A percentile compares a stretch with the other conserved stretches of the same genome.
phyloP scores from a whole-genome alignment of 2,797 vertebrate species.

The Smutsia temminckii region DNA sequence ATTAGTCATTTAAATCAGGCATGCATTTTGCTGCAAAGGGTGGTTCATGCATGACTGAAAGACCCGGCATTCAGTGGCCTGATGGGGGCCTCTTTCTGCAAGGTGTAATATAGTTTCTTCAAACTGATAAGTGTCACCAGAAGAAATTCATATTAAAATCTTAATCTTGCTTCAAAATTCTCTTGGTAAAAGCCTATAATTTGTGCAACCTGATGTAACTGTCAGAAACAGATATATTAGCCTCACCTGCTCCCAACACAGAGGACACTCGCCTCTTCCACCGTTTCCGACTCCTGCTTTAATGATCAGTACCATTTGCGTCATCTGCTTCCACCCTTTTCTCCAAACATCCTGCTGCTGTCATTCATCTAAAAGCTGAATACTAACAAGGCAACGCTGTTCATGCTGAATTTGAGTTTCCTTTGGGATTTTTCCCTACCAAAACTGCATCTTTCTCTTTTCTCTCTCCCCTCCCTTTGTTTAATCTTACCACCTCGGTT shows the following conservation, averaged over 20 bases:
- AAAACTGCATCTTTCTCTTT: slow-evolving; percentile 59
- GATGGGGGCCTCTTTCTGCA: slow-evolving; percentile 71
- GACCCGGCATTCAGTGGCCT: slow-evolving; percentile 71
- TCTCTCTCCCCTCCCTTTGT: background rate
- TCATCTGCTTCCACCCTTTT: slow-evolving; percentile 78
- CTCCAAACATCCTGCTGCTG: slow-evolving; percentile 69
- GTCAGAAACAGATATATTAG: slow-evolving; percentile 82
- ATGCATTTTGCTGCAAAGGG: slow-evolving; percentile 68
- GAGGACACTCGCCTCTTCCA: slow-evolving; percentile 70
- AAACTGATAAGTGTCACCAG: slow-evolving; percentile 81
- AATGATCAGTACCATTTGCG: slow-evolving; percentile 79
- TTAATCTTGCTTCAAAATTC: slow-evolving; percentile 81
- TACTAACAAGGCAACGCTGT: slow-evolving; percentile 73
- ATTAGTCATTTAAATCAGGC: slow-evolving; percentile 73
- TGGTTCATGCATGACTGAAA: slow-evolving; percentile 67
- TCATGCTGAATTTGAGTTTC: slow-evolving; percentile 74
- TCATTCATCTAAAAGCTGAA: slow-evolving; percentile 80
- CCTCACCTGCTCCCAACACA: slow-evolving; percentile 67
- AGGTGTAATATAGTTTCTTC: slow-evolving; percentile 75
- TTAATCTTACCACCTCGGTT: slow-evolving; percentile 75
- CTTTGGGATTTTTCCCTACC: slow-evolving; percentile 72
- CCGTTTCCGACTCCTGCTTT: slow-evolving; percentile 78
- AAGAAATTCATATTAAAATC: slow-evolving; percentile 83
- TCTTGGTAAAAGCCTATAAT: slow-evolving; percentile 83
- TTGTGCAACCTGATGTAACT: slow-evolving; percentile 76